Conservation (phyloP, 2,888 invertebrate species). For the Lasioglossum villosulum region DNA sequence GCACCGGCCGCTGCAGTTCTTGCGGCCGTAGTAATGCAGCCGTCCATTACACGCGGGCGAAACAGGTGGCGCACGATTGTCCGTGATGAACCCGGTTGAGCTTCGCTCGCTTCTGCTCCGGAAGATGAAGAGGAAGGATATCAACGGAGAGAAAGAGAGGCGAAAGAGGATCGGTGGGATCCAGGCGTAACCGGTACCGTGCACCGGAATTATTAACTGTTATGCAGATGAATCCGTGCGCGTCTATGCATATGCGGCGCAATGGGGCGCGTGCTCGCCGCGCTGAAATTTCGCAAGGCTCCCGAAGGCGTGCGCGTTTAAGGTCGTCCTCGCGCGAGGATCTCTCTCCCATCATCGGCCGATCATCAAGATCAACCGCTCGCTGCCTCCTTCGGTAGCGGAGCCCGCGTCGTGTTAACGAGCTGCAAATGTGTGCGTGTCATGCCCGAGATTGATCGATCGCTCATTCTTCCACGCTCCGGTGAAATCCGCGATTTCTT, state of each 20-base stretch:
- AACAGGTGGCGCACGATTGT: slow-evolving; percentile 56
- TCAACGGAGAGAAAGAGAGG: not conserved
- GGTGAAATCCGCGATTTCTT: not conserved
- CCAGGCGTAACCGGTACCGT: slow-evolving; percentile 37
- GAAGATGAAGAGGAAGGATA: not conserved
- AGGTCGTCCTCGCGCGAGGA: not conserved
- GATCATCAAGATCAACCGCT: slow-evolving; percentile 33
- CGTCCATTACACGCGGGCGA: slow-evolving; percentile 32
- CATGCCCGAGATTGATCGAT: slow-evolving; percentile 21
- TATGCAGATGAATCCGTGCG: slow-evolving; percentile 54
- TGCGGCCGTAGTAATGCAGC: slow-evolving; percentile 20
- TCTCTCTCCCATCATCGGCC: slow-evolving; percentile 38
- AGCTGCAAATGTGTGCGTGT: slow-evolving; percentile 44
- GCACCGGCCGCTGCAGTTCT: slow-evolving; percentile 28
- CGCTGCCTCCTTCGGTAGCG: slow-evolving; percentile 22
- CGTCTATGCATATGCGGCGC: not conserved
- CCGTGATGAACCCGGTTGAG: slow-evolving; percentile 38
- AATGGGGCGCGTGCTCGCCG: slow-evolving; percentile 18
- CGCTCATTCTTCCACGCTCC: slow-evolving; percentile 2
- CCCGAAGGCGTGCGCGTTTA: not conserved
- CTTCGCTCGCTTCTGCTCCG: not conserved
- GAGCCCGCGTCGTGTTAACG: slow-evolving; percentile 35
- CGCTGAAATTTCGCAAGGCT: not conserved
- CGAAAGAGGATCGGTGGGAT: not conserved
- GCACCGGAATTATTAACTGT: slow-evolving; percentile 60